Evolutionary conservation across 2,797 vertebrate species (phyloP), one percentile per base, ranked within the genome.

Genomic region (Mormyrus proboscirostris): DNA sequence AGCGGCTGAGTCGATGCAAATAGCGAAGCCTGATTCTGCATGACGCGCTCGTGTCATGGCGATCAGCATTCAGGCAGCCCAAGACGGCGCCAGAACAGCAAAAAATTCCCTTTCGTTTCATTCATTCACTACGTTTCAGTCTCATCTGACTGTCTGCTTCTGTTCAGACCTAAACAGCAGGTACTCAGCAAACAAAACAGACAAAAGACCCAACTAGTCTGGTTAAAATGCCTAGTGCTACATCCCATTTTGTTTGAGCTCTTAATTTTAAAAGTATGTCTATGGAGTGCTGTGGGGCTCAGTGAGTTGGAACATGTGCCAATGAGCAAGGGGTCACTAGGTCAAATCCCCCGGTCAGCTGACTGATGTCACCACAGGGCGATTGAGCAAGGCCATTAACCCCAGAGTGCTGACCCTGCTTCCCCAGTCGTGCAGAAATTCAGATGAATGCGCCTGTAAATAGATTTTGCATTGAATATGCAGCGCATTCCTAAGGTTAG

Each of bases 131-230:
- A n/a, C 79, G 10, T 83, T 50, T 88, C 88, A 76, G 53, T 59
- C 57, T 38, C 41, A 3, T 65, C 87, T n/a, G 41, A 65, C 44
- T 87, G 29, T 87, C 57, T 92, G 90, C 50, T 91, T 89, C 59
- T 53, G 91, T 69, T 69, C 79, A 86, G 59, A 50, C 29, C 73
- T 83, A 91, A 93, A 94, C 93, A 93, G 91, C 91, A 62, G 88
- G 29, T 49, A 76, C 89, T 91, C 87, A 91, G 89, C 33, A 38
- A 14, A 73, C 44, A 55, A 83, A 90, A 82, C 88, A 89, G 86
- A 57, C 84, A 91, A 62, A 73, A 92, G 87, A 88, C 83, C 53
- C 41, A 83, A 76, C 82, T 3, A 19, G 50, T 91, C 92, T 93
- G 89, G 93, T 94, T 92, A 90, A 86, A 38, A 92, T 88, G 89